Base-by-base conservation (phyloP, 2,888 invertebrate genomes). In the Penaeus monodon region DNA sequence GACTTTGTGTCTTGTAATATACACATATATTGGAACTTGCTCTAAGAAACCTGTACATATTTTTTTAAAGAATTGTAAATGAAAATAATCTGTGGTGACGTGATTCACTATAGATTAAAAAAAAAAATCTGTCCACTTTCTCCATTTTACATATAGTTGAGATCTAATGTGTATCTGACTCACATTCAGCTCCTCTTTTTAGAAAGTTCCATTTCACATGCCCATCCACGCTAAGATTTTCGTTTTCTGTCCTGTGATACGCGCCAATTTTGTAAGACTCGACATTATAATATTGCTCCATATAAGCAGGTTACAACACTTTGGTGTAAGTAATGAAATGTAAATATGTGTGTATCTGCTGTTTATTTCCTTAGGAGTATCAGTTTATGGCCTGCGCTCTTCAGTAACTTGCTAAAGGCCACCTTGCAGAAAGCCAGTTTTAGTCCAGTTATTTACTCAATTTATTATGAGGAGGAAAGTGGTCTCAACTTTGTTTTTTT, bases 201-300 rank as follows among this genome's bases (percentile, higher is more conserved):
- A 81, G 86, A 86, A 82, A 78, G 86, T 82, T 78, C 82, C 86
- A 86, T 82, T 86, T 79, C 83, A 79, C 83, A 83, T n/a, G 84
- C 88, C 88, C 84, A 88, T 84, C 88, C 84, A n/a, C 84, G 84
- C 83, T 88, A 76, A 81, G n/a, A 88, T 84, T 79, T 88, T 88
- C 73, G 79, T 84, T 88, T 87, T 88, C 86, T 86, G 86, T 88
- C 88, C 88, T 88, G 88, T 88, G 88, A 88, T 88, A 88, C 84
- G 88, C 88, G n/a, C 88, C 88, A 88, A 81, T 88, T 88, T 88
- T 88, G 88, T 88, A 88, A 80, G 88, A 88, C 88, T 84, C 88
- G 65, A 84, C 77, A 76, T 78, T 84, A 78, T n/a, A 65, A 84
- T 88, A 81, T 84, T 88, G 84, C 80, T 86, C 86, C 86, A 83